Evolutionary conservation across 2,888 invertebrate genomes (phyloP).

Genomic region (Chelonus formosanus): DNA sequence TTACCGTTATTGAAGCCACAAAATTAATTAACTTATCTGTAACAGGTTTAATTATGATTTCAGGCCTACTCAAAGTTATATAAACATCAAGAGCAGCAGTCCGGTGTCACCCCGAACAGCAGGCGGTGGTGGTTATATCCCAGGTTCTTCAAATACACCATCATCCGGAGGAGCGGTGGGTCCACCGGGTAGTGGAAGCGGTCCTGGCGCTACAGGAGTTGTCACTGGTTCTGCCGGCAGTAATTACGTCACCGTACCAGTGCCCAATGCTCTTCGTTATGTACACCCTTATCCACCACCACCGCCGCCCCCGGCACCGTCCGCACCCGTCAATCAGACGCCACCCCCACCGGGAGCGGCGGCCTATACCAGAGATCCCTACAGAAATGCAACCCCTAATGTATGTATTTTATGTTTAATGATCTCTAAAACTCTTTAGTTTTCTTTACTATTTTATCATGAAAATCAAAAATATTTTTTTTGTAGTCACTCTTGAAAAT

Average conservation of each 20-base stretch:
- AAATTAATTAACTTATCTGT: neutral
- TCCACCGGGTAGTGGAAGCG: slow-evolving; percentile 61
- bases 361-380: slow-evolving; percentile 58
- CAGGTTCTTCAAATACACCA: slow-evolving; percentile 57
- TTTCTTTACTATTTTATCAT: too few species aligned
- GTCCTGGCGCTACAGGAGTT: slow-evolving; percentile 64
- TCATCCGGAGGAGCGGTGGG: slow-evolving; percentile 60
- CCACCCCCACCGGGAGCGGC: slow-evolving; percentile 65
- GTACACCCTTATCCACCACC: slow-evolving; percentile 62
- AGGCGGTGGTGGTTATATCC: slow-evolving; percentile 51
- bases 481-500: too few species aligned
- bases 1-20: too few species aligned
- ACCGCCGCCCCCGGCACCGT: slow-evolving; percentile 60
- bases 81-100: slow-evolving; percentile 61
- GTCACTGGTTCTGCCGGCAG: slow-evolving; percentile 68
- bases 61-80: slow-evolving; percentile 62
- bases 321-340: slow-evolving; percentile 61
- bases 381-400: slow-evolving; percentile 58
- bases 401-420: slow-evolving; percentile 48
- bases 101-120: slow-evolving; percentile 61
- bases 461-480: too few species aligned
- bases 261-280: slow-evolving; percentile 63
- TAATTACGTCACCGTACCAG: slow-evolving; percentile 67
- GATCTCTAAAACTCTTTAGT: too few species aligned
- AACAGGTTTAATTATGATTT: slow-evolving; percentile 33